These are phyloP conservation scores for Aphrophora alni DNA, from an alignment of 2,888 invertebrate genomes.

Conservation along the genomic window DNA sequence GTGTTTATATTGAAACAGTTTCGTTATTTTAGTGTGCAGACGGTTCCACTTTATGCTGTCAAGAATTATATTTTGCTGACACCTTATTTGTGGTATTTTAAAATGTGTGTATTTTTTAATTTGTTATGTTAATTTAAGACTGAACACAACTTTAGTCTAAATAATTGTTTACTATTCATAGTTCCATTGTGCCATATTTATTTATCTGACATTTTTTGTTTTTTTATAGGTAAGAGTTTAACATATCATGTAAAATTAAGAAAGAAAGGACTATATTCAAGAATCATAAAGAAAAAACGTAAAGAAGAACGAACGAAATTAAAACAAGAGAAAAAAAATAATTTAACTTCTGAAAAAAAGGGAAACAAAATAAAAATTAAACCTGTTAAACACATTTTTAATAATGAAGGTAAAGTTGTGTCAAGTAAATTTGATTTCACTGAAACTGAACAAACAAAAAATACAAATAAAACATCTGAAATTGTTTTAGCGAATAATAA, in stretches of 20 bases:
- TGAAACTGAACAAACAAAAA: conserved; percentile 61
- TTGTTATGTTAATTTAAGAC: too few relatives aligned
- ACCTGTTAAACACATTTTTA: conserved; percentile 55
- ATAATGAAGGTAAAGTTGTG: conserved; percentile 32
- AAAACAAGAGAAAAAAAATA: conserved; percentile 54
- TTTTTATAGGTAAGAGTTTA: conserved; percentile 57
- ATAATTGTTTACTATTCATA: too few relatives aligned
- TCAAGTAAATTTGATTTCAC: conserved; percentile 86
- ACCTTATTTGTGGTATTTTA: too few relatives aligned
- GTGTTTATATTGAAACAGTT: too few relatives aligned
- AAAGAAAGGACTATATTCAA: conserved; percentile 71
- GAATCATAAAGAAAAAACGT: conserved; percentile 70
- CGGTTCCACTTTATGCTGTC: too few relatives aligned
- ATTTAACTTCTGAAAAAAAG: conserved; percentile 53
- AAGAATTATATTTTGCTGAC: too few relatives aligned
- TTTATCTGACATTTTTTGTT: conserved; percentile 3
- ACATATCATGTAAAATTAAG: conserved; percentile 69
- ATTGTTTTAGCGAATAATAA: neutral
- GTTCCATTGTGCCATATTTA: too few relatives aligned
- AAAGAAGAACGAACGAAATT: conserved; percentile 61
- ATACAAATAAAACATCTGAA: conserved; percentile 14
- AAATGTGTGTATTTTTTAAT: too few relatives aligned
- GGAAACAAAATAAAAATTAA: conserved; percentile 54
- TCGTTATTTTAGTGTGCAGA: too few relatives aligned
- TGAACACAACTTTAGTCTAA: too few relatives aligned